A percentile compares a stretch with the other conserved stretches of the same genome.
These are phyloP conservation scores for Tokudaia tokunoshimensis DNA, from an alignment of 2,797 vertebrate species.

Conservation along the genomic window DNA sequence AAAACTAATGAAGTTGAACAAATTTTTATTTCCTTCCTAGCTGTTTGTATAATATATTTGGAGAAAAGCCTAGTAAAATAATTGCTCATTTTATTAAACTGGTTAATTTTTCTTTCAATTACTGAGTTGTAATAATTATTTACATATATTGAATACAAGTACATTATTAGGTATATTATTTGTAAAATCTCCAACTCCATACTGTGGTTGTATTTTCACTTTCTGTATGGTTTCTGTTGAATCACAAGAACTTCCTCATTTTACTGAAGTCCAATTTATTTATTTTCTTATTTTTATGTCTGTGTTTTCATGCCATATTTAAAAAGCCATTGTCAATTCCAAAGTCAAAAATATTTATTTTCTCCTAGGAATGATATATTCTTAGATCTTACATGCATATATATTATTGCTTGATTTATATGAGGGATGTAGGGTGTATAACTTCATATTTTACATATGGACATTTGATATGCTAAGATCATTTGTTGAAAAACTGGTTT, in stretches of 20 bases:
- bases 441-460: conserved; percentile 6
- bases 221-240: conserved; percentile 48
- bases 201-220: neutral
- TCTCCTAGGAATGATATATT: neutral
- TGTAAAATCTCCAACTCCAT: neutral
- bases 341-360: neutral
- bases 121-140: conserved; percentile 42
- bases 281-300: neutral
- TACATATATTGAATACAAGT: neutral
- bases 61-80: neutral
- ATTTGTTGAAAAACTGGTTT: neutral
- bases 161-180: neutral
- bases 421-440: neutral
- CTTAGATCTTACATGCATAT: neutral
- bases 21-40: conserved; percentile 39
- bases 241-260: conserved; percentile 12
- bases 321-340: neutral
- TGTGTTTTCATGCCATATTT: neutral
- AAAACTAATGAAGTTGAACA: neutral
- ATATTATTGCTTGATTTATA: neutral
- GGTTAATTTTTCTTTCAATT: conserved; percentile 5
- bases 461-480: neutral
- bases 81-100: neutral
- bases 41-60: conserved; percentile 12
- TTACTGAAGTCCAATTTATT: conserved; percentile 21